Evolutionary conservation across 2,113 vertebrate species (phyloP).

Genomic region (Raja brachyura): DNA sequence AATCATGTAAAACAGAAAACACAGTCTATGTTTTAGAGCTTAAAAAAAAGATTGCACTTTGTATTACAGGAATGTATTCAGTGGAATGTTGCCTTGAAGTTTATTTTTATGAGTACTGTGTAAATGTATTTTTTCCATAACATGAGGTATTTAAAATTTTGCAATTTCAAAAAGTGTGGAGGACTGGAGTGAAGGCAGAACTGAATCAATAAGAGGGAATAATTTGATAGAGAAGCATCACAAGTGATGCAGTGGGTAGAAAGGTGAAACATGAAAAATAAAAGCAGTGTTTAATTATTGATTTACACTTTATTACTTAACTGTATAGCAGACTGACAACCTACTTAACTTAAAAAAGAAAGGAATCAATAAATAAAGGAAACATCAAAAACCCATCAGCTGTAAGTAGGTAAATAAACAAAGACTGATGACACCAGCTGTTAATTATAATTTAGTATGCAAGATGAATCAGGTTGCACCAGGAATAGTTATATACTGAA

Average conservation of each 20-base stretch:
- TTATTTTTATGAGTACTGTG: too few relatives aligned
- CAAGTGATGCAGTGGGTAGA: not conserved
- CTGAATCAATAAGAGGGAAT: not conserved
- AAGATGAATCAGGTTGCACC: not conserved
- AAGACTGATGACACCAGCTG: not conserved
- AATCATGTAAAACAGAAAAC: too few relatives aligned
- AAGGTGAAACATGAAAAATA: too few relatives aligned
- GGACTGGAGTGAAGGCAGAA: not conserved
- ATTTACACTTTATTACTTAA: not conserved
- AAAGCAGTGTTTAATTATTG: not conserved
- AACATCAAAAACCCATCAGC: not conserved
- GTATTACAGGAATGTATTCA: too few relatives aligned
- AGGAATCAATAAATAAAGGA: slow-evolving; percentile 17
- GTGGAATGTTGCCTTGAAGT: too few relatives aligned
- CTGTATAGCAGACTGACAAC: not conserved
- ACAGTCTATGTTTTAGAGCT: too few relatives aligned
- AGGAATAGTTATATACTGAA: not conserved
- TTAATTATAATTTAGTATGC: not conserved
- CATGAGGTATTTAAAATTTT: too few relatives aligned
- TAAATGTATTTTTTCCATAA: too few relatives aligned
- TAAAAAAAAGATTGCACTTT: too few relatives aligned
- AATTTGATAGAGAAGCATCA: not conserved
- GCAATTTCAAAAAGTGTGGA: too few relatives aligned
- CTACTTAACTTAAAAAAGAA: not conserved
- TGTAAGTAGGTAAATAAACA: not conserved